Percentiles rank a stretch among this genome's conserved stretches.
Conservation (phyloP, 2,113 vertebrate genomes). For the Chascanopsetta lugubris region DNA sequence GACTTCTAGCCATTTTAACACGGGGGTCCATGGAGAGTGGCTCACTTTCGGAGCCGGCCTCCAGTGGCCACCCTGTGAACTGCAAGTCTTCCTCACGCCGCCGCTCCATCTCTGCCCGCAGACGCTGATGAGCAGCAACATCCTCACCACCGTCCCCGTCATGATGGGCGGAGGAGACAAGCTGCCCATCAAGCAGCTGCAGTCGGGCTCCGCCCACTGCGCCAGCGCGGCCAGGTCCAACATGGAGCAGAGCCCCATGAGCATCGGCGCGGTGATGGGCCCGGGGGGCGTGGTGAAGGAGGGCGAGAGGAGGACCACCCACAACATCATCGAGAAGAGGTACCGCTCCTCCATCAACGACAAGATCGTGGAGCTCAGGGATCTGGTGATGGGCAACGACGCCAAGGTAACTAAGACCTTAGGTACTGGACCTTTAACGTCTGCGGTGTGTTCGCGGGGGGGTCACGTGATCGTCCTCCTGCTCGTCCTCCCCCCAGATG, state of each 20-base stretch:
- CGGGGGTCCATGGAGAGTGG: too few species aligned
- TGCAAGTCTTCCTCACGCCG: too few species aligned
- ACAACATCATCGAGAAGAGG: constrained; percentile 99
- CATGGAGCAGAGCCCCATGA: constrained; percentile 69
- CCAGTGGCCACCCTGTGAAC: too few species aligned
- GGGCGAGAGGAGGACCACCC: constrained; percentile 95
- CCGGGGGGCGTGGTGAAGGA: constrained; percentile 88
- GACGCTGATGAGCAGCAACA: constrained; percentile 96
- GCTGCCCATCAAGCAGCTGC: constrained; percentile 94
- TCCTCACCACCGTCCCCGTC: constrained; percentile 94
- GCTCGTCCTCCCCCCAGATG: constrained; percentile 83
- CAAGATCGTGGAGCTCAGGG: constrained; percentile 95
- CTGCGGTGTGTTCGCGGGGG: too few species aligned
- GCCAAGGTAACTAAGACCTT: constrained; percentile 85
- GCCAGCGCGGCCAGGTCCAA: constrained; percentile 77
- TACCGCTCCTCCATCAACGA: constrained; percentile 98
- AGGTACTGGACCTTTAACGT: neutral
- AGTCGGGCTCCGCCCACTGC: constrained; percentile 79
- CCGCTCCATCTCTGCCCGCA: constrained; percentile 40
- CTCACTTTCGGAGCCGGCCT: too few species aligned
- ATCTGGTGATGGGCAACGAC: constrained; percentile 96
- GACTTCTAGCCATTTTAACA: too few species aligned
- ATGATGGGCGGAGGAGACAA: constrained; percentile 97
- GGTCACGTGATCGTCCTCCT: too few species aligned
- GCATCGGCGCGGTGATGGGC: constrained; percentile 73